Evolutionary conservation across 2,113 vertebrate genomes (phyloP), one percentile per base, ranked within the genome.

Genomic region (Pelmatolapia mariae): DNA sequence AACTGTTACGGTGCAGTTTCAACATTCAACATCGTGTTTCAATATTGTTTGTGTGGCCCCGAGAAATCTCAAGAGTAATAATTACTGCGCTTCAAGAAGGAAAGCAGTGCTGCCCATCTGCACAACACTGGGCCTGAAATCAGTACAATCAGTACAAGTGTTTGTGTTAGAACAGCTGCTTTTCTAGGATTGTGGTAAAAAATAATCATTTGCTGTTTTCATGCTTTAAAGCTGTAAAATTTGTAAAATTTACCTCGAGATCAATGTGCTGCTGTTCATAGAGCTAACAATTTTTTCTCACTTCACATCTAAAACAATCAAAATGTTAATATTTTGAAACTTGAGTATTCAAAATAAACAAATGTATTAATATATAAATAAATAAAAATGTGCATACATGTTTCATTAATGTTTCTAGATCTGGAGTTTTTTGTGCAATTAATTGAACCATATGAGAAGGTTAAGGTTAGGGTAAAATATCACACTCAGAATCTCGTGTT

Each of bases 31-130:
- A 26, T 24, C 11, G 0, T 56, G 11, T 56, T 53, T n/a, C 36
- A 22, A 40, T 22, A 54, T 57, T 36, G 13, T 40, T 83, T 52
- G 19, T 81, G 89, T 11, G 6, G 10, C 85, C 78, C 56, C 22
- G 91, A 89, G 13, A 94, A 87, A 26, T 92, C 45, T 33, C 36
- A 43, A 59, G 61, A 31, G 66, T 86, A 89, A 16, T 31, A 11
- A 19, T 4, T 57, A 10, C 1, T 90, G 90, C 95, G 94, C 4
- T 13, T 24, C 12, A 47, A 4, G 13, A 88, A 92, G 38, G 43
- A 40, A 3, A 80, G 22, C 1, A 54, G 53, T 56, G 53, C 53
- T 56, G 53, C 53, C 53, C 22, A 56, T 56, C 53, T 56, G 53
- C 53, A 56, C 22, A 56, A 24, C 53, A 7, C 22, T 4, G 53